These are phyloP conservation scores for Agrotis ipsilon DNA, from an alignment of 2,888 invertebrate genomes.

Conservation along the genomic window DNA sequence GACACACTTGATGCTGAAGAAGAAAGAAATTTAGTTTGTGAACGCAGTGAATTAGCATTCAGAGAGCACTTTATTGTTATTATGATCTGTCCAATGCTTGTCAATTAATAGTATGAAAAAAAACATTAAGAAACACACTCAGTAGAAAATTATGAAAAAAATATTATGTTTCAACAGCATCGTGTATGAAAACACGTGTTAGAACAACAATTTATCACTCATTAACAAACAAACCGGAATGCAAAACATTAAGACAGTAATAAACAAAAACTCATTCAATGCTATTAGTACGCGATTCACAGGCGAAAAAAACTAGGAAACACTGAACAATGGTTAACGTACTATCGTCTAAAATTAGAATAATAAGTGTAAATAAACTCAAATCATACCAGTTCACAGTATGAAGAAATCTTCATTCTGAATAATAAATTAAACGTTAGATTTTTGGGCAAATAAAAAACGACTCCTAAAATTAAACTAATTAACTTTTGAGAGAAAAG, in stretches of 20 bases:
- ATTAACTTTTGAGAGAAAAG: too few relatives aligned
- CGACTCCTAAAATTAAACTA: too few relatives aligned
- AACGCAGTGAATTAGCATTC: too few relatives aligned
- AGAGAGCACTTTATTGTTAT: neutral
- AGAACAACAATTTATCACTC: slow-evolving; percentile 8
- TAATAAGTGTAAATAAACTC: slow-evolving; percentile 25
- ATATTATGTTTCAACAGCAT: neutral
- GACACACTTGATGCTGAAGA: too few relatives aligned
- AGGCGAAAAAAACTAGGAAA: slow-evolving; percentile 31
- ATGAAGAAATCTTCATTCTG: slow-evolving; percentile 70
- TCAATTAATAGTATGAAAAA: neutral
- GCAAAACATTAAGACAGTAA: slow-evolving; percentile 3
- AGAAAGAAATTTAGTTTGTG: neutral
- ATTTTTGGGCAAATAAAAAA: neutral
- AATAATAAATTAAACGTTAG: slow-evolving; percentile 57
- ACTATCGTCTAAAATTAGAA: slow-evolving; percentile 24
- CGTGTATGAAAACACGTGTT: neutral
- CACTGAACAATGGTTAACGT: slow-evolving; percentile 28
- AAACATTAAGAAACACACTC: neutral
- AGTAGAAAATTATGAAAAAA: slow-evolving; percentile 1
- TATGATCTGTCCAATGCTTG: neutral
- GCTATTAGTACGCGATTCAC: slow-evolving; percentile 14
- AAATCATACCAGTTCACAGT: slow-evolving; percentile 66
- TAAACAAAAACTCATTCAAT: slow-evolving; percentile 15
- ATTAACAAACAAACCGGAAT: slow-evolving; percentile 19